A percentile compares a stretch with the other conserved stretches of the same genome.
Conservation (phyloP, 2,888 invertebrate species). For the Harmothoe impar region DNA sequence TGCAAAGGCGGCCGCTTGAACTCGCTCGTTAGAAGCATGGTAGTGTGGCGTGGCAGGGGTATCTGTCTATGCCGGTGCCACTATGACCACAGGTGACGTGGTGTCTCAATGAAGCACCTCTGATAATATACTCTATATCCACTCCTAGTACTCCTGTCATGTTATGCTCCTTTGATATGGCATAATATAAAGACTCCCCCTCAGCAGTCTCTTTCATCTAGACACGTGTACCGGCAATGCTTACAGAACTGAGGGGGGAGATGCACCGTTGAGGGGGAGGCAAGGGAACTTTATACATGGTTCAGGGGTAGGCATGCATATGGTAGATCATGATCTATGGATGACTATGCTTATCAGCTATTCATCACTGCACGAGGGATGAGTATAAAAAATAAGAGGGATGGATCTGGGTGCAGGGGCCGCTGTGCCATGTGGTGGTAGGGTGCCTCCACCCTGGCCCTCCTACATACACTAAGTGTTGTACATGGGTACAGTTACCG, state of each 20-base stretch:
- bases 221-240: no score
- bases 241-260: background rate
- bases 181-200: background rate
- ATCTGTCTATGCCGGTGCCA: no score
- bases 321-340: constrained; percentile 15
- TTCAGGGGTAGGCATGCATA: background rate
- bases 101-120: no score
- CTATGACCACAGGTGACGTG: no score
- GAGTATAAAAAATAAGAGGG: constrained; percentile 28
- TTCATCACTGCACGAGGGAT: background rate
- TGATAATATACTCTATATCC: no score
- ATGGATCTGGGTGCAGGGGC: background rate
- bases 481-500: background rate
- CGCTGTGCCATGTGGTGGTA: background rate
- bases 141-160: no score
- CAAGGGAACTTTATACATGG: background rate
- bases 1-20: background rate
- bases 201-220: background rate
- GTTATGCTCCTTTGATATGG: background rate
- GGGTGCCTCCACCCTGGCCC: background rate
- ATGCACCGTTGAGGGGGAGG: background rate
- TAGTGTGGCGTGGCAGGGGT: background rate
- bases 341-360: constrained; percentile 11
- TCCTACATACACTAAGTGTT: background rate
- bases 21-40: background rate